A percentile compares a stretch with the other conserved stretches of the same genome.
phyloP scores from a whole-genome alignment of 2,113 vertebrate genomes.

The Sarotherodon lohbergeri region DNA sequence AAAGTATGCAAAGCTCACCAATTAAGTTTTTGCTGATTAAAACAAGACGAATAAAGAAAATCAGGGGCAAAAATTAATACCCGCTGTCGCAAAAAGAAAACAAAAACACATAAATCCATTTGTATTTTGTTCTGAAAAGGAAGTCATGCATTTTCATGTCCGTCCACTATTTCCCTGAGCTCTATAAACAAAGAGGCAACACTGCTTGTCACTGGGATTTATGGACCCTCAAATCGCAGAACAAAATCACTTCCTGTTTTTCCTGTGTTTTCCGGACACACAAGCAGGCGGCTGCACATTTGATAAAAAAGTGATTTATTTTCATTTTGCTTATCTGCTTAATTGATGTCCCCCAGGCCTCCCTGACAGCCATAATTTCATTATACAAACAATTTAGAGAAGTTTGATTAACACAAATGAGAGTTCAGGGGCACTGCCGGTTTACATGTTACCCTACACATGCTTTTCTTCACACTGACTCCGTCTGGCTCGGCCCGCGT shows the following conservation, averaged over 20 bases:
- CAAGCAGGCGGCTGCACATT: constrained; percentile 18
- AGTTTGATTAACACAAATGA: constrained; percentile 71
- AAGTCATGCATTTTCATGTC: neutral
- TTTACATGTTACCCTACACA: constrained; percentile 27
- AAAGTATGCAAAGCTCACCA: neutral
- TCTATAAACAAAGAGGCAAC: neutral
- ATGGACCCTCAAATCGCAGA: constrained; percentile 43
- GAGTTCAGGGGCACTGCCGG: constrained; percentile 31
- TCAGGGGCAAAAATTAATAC: neutral
- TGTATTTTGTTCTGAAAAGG: constrained; percentile 6
- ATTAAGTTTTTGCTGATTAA: neutral
- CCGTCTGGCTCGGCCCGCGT: neutral
- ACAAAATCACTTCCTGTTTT: constrained; percentile 69
- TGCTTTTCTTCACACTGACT: constrained; percentile 1
- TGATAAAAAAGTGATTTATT: constrained; percentile 65
- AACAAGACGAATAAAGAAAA: neutral
- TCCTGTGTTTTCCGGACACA: constrained; percentile 56
- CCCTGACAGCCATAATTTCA: constrained; percentile 54
- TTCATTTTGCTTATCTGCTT: constrained; percentile 70
- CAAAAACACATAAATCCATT: neutral
- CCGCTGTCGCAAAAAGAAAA: neutral
- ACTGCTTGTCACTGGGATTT: constrained; percentile 50
- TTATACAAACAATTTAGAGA: constrained; percentile 72
- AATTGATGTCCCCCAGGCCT: constrained; percentile 61
- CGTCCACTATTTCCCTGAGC: constrained; percentile 4